Evolutionary conservation across 2,888 invertebrate genomes (phyloP), one percentile per base, ranked within the genome.

Genomic region (Tiphia femorata): DNA sequence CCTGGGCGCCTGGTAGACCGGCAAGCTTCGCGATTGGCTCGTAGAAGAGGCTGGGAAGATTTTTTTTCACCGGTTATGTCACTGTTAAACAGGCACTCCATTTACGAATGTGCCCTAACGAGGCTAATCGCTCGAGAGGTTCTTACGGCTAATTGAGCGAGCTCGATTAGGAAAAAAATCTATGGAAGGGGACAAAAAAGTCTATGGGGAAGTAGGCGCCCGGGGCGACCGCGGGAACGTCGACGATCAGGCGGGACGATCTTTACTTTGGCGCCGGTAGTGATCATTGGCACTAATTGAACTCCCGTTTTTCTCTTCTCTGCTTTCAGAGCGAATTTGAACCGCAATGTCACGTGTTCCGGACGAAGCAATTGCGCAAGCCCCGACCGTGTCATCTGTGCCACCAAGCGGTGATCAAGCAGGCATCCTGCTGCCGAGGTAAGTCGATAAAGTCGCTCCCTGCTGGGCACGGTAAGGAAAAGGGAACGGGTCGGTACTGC

Each of bases 381-480:
- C 89, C 92, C 10, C 86, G 92, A 62, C 91, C 91, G 25, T 93
- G 92, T 82, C 92, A 92, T 82, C 88, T 92, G 83, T 93, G 92
- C 80, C 92, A 92, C 79, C 92, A 91, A 83, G 90, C 91, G 58
- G 89, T 92, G 66, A 87, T 90, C 79, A 89, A 89, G 73, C 89
- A 91, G 80, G 92, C 91, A 57, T 91, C 90, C 53, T 91, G 90
- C 80, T 93, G 92, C 82, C 86, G 92, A 90, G 92, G 92, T 92
- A 84, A 84, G 85, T 77, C 72, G 73, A 70, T 75, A 75, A 75
- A 41, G 49, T 59, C 59, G 49, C 35, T 56, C 43, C 37, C 69
- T 70, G 46, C 19, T 41, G 46, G 16, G 30, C 17, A 27, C 14
- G 50, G 46, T 56, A 56, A 51, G 35, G 6, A 21, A 7, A 58